These are phyloP conservation scores for Leptinotarsa texana DNA, from an alignment of 1,140 invertebrate genomes.

Conservation along the genomic window DNA sequence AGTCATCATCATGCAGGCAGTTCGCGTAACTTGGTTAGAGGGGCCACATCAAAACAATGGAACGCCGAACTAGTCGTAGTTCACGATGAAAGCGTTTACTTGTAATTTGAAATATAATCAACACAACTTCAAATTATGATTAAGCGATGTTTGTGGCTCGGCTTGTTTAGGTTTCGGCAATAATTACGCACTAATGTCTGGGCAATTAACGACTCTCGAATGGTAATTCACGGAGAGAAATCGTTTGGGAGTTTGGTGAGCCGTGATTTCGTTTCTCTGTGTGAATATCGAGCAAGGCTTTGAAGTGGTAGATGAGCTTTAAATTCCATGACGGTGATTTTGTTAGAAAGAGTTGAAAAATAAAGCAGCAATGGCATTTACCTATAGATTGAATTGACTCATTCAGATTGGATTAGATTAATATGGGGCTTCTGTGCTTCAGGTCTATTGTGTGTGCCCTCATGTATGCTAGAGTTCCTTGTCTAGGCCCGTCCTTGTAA, in stretches of 20 bases:
- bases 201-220: conserved; percentile 21
- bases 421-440: too few species aligned
- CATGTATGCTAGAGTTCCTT: too few species aligned
- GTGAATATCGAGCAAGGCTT: neutral
- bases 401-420: too few species aligned
- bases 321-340: too few species aligned
- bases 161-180: conserved; percentile 12
- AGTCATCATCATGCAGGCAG: neutral
- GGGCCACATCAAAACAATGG: conserved; percentile 11
- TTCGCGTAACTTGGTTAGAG: neutral
- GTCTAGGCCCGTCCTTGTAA: too few species aligned
- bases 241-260: neutral
- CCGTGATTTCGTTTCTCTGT: neutral
- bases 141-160: conserved; percentile 28
- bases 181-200: conserved; percentile 26
- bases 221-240: neutral
- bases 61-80: conserved; percentile 14
- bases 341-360: too few species aligned
- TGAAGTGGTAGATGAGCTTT: too few species aligned
- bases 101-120: conserved; percentile 28
- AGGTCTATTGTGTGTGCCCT: too few species aligned
- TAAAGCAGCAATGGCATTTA: too few species aligned
- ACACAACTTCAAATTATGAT: conserved; percentile 27
- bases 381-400: too few species aligned
- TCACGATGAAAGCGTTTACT: conserved; percentile 24